Evolutionary conservation across 1,140 invertebrate species (phyloP).

Genomic region (Papilio dardanus): DNA sequence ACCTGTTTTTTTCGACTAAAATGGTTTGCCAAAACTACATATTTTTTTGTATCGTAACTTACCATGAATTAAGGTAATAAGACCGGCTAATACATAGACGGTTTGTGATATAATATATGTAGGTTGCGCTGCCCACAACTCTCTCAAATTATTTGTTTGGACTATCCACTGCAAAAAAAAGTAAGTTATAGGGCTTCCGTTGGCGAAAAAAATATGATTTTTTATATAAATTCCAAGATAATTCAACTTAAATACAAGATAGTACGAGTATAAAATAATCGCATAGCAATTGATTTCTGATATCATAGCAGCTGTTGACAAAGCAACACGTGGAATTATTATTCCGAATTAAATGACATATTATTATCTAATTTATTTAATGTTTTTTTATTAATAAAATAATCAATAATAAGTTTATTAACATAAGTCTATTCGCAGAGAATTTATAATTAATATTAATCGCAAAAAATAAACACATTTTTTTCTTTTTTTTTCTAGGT

Average conservation of each 20-base stretch:
- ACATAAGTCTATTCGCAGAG: neutral
- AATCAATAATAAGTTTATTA: neutral
- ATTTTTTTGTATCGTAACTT: constrained; percentile 44
- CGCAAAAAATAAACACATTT: neutral
- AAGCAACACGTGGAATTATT: constrained; percentile 14
- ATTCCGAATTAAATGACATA: neutral
- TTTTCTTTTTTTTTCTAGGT: too few relatives aligned
- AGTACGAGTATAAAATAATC: neutral
- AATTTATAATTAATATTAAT: neutral
- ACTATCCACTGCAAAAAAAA: constrained; percentile 78
- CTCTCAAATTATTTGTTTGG: constrained; percentile 72
- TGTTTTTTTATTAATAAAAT: neutral
- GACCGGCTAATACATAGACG: constrained; percentile 80
- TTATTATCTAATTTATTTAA: neutral
- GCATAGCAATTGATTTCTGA: constrained; percentile 4
- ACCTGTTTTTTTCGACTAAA: neutral
- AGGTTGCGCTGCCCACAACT: constrained; percentile 83
- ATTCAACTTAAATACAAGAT: neutral
- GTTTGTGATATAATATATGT: constrained; percentile 84
- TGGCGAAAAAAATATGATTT: neutral
- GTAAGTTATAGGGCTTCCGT: neutral
- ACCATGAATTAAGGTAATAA: constrained; percentile 84
- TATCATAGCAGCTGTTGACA: neutral
- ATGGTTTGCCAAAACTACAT: neutral
- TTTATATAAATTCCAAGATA: neutral